These are phyloP conservation scores for Himalopsyche tibetana DNA, from an alignment of 2,888 invertebrate species.

Conservation along the genomic window DNA sequence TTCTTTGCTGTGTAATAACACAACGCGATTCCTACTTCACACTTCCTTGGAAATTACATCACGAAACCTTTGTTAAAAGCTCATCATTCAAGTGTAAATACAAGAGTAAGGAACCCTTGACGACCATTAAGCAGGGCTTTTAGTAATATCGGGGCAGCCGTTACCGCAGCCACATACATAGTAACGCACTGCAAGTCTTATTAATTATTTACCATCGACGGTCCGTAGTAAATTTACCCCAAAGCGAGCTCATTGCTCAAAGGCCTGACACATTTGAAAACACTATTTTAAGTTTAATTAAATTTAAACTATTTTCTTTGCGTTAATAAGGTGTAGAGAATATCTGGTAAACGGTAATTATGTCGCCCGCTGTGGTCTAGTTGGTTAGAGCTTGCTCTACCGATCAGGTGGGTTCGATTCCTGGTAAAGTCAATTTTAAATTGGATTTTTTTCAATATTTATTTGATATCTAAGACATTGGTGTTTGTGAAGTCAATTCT, in stretches of 20 bases:
- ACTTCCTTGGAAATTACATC: background rate
- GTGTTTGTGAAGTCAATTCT: no score
- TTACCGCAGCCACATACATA: background rate
- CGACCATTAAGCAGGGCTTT: background rate
- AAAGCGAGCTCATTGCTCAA: background rate
- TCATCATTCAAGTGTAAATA: conserved; percentile 31
- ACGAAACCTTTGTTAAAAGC: conserved; percentile 10
- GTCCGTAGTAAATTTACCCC: background rate
- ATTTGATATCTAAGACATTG: no score
- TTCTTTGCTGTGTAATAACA: background rate
- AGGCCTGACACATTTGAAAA: background rate
- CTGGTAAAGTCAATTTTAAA: no score
- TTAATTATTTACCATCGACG: conserved; percentile 30
- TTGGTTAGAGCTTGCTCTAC: no score
- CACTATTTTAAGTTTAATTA: no score
- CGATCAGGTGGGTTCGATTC: no score
- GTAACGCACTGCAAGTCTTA: conserved; percentile 10
- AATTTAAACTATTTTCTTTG: no score
- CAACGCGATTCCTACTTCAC: background rate
- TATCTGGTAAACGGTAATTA: no score
- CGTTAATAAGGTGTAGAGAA: no score
- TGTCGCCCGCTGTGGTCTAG: no score
- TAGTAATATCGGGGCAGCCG: background rate
- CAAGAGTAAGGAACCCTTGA: conserved; percentile 2
- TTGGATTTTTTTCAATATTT: no score